Evolutionary conservation across 2,113 vertebrate species (phyloP).

Genomic region (Oncorhynchus gorbuscha): DNA sequence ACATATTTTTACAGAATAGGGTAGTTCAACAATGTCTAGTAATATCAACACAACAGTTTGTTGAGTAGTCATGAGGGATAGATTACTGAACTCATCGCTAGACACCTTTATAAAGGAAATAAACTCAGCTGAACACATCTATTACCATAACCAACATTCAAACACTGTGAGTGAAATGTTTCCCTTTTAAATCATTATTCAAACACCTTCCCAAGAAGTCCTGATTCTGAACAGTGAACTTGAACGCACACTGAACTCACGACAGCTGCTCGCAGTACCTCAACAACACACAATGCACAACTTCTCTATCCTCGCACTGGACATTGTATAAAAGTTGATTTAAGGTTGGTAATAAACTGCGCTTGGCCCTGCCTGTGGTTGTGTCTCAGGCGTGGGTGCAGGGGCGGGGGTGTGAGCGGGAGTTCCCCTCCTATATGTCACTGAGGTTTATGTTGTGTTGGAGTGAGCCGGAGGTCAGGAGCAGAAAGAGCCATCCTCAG

Average conservation of each 20-base stretch:
- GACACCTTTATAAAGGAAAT: background rate
- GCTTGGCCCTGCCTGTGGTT: background rate
- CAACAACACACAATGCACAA: background rate
- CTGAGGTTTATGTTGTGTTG: slow-evolving; percentile 15
- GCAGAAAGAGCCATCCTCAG: slow-evolving; percentile 15
- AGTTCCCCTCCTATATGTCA: background rate
- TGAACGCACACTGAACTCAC: slow-evolving; percentile 1
- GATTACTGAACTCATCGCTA: background rate
- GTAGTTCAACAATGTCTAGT: background rate
- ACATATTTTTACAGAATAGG: background rate
- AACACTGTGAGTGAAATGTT: background rate
- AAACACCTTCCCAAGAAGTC: background rate
- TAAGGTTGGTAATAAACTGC: slow-evolving; percentile 28
- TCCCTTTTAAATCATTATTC: background rate
- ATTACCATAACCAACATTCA: background rate
- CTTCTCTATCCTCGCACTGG: slow-evolving; percentile 4
- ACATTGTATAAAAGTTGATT: slow-evolving; percentile 32
- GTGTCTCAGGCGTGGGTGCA: background rate
- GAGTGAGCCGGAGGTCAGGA: slow-evolving; percentile 26
- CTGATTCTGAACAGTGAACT: background rate
- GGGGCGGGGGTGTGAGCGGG: background rate
- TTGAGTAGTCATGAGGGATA: background rate
- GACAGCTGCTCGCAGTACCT: slow-evolving; percentile 20
- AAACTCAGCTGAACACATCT: background rate
- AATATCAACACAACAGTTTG: background rate